These are phyloP conservation scores for Lycocerus yunnanus DNA, from an alignment of 2,888 invertebrate species.

Conservation along the genomic window DNA sequence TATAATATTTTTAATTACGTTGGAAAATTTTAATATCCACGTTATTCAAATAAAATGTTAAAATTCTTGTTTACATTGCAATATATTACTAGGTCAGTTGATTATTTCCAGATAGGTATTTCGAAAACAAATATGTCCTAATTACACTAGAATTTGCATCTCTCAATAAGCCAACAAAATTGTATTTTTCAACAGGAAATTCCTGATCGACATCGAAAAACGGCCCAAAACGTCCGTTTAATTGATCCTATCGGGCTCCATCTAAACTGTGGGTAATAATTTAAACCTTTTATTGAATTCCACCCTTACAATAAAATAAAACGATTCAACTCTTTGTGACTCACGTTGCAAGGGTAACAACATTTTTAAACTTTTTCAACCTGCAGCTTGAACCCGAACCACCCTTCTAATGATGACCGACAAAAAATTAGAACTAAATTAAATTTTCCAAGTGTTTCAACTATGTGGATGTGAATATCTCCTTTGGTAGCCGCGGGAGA, in stretches of 20 bases:
- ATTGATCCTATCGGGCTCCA: background rate
- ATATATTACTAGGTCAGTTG: background rate
- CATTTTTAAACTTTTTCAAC: background rate
- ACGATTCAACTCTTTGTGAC: background rate
- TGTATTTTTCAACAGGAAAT: background rate
- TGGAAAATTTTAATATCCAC: background rate
- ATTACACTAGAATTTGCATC: background rate
- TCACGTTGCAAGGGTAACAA: background rate
- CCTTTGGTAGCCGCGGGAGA: background rate
- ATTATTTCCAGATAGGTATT: background rate
- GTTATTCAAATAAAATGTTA: background rate
- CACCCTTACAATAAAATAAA: background rate
- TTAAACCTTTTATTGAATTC: background rate
- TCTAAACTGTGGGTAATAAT: background rate
- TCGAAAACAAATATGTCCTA: background rate
- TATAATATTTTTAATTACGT: background rate
- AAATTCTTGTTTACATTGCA: background rate
- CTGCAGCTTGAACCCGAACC: background rate
- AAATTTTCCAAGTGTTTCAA: background rate
- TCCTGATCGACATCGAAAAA: background rate
- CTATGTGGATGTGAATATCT: background rate
- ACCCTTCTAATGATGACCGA: background rate
- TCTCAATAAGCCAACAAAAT: no score
- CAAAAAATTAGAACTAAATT: background rate
- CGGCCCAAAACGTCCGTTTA: background rate